Evolutionary conservation across 2,113 vertebrate genomes (phyloP), one percentile per base, ranked within the genome.

Genomic region (Brachyhypopomus gauderio): DNA sequence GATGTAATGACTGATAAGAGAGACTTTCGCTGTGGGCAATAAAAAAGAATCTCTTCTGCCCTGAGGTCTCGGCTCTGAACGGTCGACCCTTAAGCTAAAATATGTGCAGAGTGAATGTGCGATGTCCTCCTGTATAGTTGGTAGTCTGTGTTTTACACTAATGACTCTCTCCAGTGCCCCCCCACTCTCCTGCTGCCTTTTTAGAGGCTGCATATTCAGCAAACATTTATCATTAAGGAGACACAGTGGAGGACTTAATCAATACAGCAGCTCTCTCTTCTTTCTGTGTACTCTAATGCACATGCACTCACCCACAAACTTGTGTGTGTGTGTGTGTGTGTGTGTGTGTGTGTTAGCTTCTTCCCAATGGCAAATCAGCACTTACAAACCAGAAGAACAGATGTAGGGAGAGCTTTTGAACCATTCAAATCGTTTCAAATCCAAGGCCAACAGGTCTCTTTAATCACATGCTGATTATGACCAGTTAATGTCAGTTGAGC

Each of bases 381-480:
- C 36, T 70, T 20, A 22, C 36, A 7, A 12, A 22, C 20, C 66
- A 70, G 38, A 70, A n/a, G 34, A 20, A 12, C 66, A 67, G 34
- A 16, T 3, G 19, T 7, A 67, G 27, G 1, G 17, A 30, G 38
- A 16, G 36, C 6, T 36, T 3, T 17, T n/a, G 34, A 36, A 36
- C 22, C 36, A 22, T 70, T 11, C 9, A 22, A 41, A 20, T 22
- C 34, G 12, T 38, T 36, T 12, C 36, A 34, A 67, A 1, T 34
- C 17, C 20, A 70, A 78, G 56, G 67, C n/a, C 52, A 2, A n/a
- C 25, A 52, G 45, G 12, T 36, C 17, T 74, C n/a, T 20, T 55
- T 84, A 36, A 23, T 19, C 25, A 34, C 19, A 45, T 20, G 17
- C 62, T 52, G 14, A 22, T 79, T 71, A 79, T 79, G 64, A 60